Percentiles rank a stretch among this genome's conserved stretches.
Evolutionary conservation across 2,113 vertebrate genomes (phyloP).

Genomic region (Uropsilus gracilis): DNA sequence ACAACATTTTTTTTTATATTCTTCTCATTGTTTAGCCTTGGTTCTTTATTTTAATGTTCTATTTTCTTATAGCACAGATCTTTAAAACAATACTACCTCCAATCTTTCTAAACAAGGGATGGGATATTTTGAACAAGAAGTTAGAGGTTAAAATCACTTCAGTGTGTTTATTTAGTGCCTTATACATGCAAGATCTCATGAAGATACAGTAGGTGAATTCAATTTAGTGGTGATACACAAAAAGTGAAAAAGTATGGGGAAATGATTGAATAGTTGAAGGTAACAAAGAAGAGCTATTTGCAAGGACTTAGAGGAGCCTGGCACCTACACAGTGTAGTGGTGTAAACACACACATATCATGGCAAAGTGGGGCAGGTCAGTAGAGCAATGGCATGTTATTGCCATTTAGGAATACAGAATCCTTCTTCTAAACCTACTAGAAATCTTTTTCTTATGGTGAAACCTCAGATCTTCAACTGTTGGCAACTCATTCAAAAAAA

Average conservation of each 20-base stretch:
- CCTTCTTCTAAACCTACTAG: neutral
- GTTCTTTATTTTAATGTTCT: neutral
- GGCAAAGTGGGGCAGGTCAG: neutral
- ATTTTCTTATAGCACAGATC: neutral
- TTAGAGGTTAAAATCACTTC: neutral
- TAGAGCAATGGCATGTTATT: neutral
- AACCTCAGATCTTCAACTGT: neutral
- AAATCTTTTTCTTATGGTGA: neutral
- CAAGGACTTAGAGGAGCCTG: neutral
- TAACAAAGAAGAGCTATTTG: neutral
- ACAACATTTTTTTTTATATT: neutral
- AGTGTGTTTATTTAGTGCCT: neutral
- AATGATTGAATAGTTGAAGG: neutral
- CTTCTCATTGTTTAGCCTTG: neutral
- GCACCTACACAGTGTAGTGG: accelerated
- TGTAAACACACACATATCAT: too few species aligned
- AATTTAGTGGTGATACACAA: neutral
- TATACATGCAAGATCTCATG: neutral
- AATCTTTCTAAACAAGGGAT: neutral
- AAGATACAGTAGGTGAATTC: neutral
- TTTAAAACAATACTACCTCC: constrained; percentile 8
- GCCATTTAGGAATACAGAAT: neutral
- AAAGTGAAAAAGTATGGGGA: neutral
- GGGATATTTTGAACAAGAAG: neutral
- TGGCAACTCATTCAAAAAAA: neutral